A percentile compares a stretch with the other conserved stretches of the same genome.
Evolutionary conservation across 2,888 invertebrate genomes (phyloP).

Genomic region (Rhagophthalmus giganteus): DNA sequence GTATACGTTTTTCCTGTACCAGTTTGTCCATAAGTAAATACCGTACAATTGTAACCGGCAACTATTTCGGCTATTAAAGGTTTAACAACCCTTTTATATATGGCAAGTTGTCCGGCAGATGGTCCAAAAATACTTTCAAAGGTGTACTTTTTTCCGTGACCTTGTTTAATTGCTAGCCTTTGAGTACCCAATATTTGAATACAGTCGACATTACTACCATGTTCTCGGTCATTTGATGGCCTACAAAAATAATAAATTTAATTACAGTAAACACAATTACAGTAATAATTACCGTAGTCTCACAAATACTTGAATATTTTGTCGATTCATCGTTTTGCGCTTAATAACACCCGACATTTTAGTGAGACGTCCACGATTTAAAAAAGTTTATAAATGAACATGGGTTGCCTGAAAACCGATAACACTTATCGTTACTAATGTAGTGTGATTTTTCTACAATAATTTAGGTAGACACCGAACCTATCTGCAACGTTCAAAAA

Average conservation of each 20-base stretch:
- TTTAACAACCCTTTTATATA: neutral
- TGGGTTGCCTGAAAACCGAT: too few species aligned
- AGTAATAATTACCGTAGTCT: neutral
- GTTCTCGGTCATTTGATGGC: neutral
- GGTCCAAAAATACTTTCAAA: neutral
- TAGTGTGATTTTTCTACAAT: too few species aligned
- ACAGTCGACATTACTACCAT: neutral
- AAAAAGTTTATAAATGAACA: too few species aligned
- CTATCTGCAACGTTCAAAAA: too few species aligned
- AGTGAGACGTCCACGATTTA: too few species aligned
- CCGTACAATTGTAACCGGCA: neutral
- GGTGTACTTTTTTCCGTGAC: neutral
- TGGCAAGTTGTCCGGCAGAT: neutral
- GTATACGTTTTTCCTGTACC: neutral
- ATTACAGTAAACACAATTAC: neutral
- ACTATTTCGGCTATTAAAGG: neutral
- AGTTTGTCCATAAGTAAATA: neutral
- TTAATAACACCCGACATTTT: too few species aligned
- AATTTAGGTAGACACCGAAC: too few species aligned
- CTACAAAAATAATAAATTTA: neutral
- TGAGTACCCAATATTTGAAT: neutral
- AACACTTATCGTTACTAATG: too few species aligned
- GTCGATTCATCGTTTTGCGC: too few species aligned
- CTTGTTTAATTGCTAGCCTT: neutral
- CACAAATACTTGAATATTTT: conserved; percentile 1